These are phyloP conservation scores for Nebria ingens DNA, from an alignment of 1,140 invertebrate species.

Conservation along the genomic window DNA sequence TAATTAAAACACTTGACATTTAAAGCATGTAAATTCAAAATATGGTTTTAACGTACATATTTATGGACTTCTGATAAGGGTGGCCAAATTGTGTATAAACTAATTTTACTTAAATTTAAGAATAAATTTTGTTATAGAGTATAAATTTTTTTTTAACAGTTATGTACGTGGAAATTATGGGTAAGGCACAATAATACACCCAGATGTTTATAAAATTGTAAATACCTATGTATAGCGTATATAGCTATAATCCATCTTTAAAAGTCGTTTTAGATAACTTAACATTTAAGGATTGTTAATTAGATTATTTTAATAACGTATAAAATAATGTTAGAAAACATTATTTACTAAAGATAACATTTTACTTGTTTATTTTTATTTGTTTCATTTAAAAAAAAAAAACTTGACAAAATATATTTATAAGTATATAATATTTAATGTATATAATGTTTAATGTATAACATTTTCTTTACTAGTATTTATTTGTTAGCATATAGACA, in stretches of 20 bases:
- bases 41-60: conserved; percentile 3
- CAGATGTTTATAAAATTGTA: conserved; percentile 3
- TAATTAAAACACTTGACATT: background rate
- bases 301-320: background rate
- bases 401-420: background rate
- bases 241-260: background rate
- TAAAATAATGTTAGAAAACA: background rate
- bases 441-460: background rate
- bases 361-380: background rate
- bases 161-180: background rate
- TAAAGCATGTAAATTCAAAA: background rate
- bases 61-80: background rate
- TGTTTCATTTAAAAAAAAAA: background rate
- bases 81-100: background rate
- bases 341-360: too few species aligned
- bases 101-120: background rate
- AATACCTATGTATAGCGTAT: conserved; percentile 9
- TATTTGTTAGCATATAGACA: background rate
- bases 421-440: background rate
- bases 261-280: conserved; percentile 1
- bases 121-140: background rate
- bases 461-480: background rate
- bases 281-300: conserved; percentile 2
- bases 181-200: background rate
- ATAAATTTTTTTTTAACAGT: too few species aligned